Conservation (phyloP, 2,797 vertebrate species). For the Crocidura indochinensis region DNA sequence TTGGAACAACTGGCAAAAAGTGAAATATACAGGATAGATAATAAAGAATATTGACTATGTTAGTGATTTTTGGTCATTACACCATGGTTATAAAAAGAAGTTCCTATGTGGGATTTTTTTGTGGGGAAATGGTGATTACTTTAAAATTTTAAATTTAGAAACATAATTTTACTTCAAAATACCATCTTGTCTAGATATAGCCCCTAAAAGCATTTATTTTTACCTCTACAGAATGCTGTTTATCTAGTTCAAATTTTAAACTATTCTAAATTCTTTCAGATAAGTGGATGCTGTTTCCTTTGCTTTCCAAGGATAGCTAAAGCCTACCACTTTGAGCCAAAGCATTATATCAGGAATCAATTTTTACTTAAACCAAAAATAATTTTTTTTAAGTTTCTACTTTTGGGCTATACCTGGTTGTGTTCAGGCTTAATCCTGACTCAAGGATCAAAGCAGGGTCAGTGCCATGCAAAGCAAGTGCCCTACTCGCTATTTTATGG, state of each 20-base stretch:
- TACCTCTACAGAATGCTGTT: constrained; percentile 45
- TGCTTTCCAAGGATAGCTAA: constrained; percentile 38
- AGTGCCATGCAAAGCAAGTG: too few species aligned
- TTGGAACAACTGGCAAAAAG: neutral
- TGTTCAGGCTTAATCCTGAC: too few species aligned
- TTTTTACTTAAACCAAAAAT: constrained; percentile 48
- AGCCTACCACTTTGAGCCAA: constrained; percentile 48
- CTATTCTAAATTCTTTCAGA: constrained; percentile 65
- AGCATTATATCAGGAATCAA: constrained; percentile 34
- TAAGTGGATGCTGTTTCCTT: constrained; percentile 32
- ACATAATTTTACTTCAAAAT: constrained; percentile 23
- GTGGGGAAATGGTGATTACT: neutral
- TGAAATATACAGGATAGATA: neutral
- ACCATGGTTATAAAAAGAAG: neutral
- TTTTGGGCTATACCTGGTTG: too few species aligned
- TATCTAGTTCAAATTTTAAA: constrained; percentile 58
- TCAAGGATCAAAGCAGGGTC: too few species aligned
- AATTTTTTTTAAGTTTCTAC: too few species aligned
- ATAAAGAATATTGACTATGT: neutral
- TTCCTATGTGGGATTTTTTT: neutral
- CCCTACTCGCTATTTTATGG: too few species aligned
- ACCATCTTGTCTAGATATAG: constrained; percentile 55
- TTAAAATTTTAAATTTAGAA: constrained; percentile 31
- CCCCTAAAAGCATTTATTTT: constrained; percentile 38
- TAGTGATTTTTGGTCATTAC: neutral